Percentiles rank a stretch among this genome's conserved stretches.
phyloP scores from a whole-genome alignment of 2,797 vertebrate species.

The Notolabrus celidotus region DNA sequence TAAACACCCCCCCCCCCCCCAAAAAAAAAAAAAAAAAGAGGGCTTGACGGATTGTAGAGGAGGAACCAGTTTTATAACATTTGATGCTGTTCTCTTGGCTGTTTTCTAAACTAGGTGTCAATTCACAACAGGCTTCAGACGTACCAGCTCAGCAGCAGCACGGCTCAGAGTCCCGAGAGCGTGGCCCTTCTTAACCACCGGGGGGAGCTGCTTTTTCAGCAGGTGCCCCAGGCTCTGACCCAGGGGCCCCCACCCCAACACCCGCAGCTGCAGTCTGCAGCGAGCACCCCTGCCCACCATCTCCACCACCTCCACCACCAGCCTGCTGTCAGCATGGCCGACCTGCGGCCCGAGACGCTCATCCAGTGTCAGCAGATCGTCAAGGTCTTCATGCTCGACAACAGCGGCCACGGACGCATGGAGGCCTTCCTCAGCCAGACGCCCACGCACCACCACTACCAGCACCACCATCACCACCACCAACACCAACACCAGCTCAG shows the following conservation, averaged over 20 bases:
- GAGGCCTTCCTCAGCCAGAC: constrained; percentile 95
- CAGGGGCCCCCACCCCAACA: constrained; percentile 82
- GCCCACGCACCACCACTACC: constrained; percentile 87
- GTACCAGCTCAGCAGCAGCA: constrained; percentile 94
- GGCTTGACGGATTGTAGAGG: constrained; percentile 83
- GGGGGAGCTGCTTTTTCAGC: constrained; percentile 83
- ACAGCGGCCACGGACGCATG: constrained; percentile 91
- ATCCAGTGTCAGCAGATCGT: constrained; percentile 99
- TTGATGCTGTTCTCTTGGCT: constrained; percentile 99
- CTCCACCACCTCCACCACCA: constrained; percentile 74
- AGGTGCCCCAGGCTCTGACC: constrained; percentile 74
- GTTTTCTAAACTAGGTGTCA: constrained; percentile 99
- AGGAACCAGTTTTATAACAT: constrained; percentile 97
- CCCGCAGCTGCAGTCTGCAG: constrained; percentile 73
- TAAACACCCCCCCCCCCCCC: constrained; percentile 52
- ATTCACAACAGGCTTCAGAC: constrained; percentile 99
- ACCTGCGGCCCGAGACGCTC: constrained; percentile 91
- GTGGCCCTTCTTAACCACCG: constrained; percentile 89
- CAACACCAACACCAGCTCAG: constrained; percentile 83
- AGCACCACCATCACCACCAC: constrained; percentile 77
- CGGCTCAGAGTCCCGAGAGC: constrained; percentile 91
- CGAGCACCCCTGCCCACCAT: constrained; percentile 78
- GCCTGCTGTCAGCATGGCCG: constrained; percentile 79
- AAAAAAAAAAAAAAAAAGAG: constrained; percentile 66
- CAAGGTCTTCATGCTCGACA: constrained; percentile 98